Evolutionary conservation across 2,888 invertebrate species (phyloP).

Genomic region (Xestoiulus laeticollis): DNA sequence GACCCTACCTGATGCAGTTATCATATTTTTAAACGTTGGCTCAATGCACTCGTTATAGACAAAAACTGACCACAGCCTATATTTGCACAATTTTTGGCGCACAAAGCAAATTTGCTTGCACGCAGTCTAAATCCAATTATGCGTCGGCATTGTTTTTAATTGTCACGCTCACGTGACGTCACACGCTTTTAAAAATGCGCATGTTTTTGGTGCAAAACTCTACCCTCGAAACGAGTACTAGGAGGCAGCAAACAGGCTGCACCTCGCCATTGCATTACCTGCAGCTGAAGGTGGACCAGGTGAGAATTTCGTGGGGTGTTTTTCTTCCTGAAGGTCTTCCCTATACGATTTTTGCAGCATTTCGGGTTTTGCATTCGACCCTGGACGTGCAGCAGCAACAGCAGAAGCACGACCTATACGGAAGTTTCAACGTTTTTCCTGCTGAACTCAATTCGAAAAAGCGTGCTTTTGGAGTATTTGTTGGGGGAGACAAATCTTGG

Average conservation of each 20-base stretch:
- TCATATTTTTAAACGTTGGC: background rate
- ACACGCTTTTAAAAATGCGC: background rate
- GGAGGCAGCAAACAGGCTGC: background rate
- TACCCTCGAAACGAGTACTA: background rate
- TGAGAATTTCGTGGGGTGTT: background rate
- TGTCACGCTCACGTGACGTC: background rate
- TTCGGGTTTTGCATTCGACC: background rate
- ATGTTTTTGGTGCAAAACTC: background rate
- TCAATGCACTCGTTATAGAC: background rate
- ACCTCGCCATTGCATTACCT: background rate
- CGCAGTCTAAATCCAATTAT: background rate
- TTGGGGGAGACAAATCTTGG: background rate
- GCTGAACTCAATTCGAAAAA: background rate
- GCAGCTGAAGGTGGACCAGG: slow-evolving; percentile 4
- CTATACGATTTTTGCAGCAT: background rate
- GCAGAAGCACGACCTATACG: too few relatives aligned
- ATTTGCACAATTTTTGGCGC: background rate
- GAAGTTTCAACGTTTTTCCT: background rate
- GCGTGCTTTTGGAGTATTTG: background rate
- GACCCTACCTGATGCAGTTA: background rate
- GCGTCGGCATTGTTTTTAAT: slow-evolving; percentile 18
- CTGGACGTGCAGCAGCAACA: too few relatives aligned
- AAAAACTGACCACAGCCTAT: background rate
- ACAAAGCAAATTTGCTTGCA: background rate
- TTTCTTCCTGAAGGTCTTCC: background rate